Evolutionary conservation across 92 coral and sea anemone species (phyloP).

Genomic region (Desmophyllum pertusum): DNA sequence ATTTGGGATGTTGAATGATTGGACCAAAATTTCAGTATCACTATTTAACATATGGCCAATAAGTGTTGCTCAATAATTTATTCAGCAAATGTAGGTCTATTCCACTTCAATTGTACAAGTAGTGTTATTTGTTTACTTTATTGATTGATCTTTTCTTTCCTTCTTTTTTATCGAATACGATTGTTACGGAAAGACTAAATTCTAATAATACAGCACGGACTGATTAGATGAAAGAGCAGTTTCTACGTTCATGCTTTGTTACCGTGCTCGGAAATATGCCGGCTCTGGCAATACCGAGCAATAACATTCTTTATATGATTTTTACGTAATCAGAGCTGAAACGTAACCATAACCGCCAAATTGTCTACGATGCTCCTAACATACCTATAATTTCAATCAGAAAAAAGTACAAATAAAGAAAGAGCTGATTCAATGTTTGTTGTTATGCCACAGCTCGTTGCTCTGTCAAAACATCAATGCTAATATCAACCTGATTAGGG

Average conservation of each 20-base stretch:
- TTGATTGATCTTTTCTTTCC: not conserved
- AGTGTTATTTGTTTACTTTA: not conserved
- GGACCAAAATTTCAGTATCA: not conserved
- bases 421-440: too few species aligned
- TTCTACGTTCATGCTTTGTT: not conserved
- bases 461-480: too few species aligned
- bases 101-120: too few species aligned
- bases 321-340: not conserved
- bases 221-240: not conserved
- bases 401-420: not conserved
- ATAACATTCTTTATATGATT: not conserved
- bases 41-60: not conserved
- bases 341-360: not conserved
- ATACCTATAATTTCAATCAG: not conserved
- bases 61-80: slow-evolving; percentile 5
- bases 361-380: not conserved
- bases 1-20: slow-evolving; percentile 9
- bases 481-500: too few species aligned
- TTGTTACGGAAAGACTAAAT: not conserved
- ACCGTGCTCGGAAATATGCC: not conserved
- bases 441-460: too few species aligned
- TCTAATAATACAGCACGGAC: not conserved
- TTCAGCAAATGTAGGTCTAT: slow-evolving; percentile 7
- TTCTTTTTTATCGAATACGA: not conserved
- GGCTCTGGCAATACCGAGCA: not conserved